Percentiles rank a stretch among this genome's conserved stretches.
phyloP scores from a whole-genome alignment of 2,113 vertebrate species.

The Cyphomyrus plagiostoma region DNA sequence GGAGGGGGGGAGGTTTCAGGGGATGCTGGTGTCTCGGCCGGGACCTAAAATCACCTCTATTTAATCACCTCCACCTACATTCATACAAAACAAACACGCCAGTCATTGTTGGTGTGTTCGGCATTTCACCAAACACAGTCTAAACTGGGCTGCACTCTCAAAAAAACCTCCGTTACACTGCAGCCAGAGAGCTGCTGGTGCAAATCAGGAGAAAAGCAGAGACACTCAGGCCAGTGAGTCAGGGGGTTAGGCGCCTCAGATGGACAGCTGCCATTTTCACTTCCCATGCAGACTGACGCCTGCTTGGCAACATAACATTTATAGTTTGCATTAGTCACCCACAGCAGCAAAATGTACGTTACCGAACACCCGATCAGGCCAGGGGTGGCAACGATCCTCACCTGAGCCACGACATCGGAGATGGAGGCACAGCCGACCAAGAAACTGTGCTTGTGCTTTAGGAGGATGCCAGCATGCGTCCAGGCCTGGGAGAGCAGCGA shows the following conservation, averaged over 20 bases:
- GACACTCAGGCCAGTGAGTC: no score
- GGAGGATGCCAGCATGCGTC: slow-evolving; percentile 95
- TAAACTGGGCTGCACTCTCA: neutral
- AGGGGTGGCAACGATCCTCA: slow-evolving; percentile 38
- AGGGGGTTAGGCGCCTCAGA: neutral
- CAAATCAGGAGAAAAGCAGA: neutral
- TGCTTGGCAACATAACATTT: neutral
- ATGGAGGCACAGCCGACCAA: slow-evolving; percentile 94
- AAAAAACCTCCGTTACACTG: neutral
- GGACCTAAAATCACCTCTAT: neutral
- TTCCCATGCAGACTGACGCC: neutral
- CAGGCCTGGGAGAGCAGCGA: slow-evolving; percentile 68
- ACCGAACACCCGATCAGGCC: neutral
- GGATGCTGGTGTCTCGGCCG: no score
- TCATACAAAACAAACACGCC: neutral
- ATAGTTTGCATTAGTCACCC: neutral
- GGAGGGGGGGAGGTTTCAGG: neutral
- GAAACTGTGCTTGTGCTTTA: slow-evolving; percentile 97
- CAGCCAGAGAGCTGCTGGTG: neutral
- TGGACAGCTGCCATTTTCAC: neutral
- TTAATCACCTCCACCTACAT: no score
- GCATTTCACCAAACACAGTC: neutral
- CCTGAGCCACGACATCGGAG: slow-evolving; percentile 95
- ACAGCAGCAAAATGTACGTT: neutral
- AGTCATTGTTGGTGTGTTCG: neutral